Evolutionary conservation across 1,140 invertebrate genomes (phyloP), one percentile per base, ranked within the genome.

Genomic region (Drosophila trapezifrons): DNA sequence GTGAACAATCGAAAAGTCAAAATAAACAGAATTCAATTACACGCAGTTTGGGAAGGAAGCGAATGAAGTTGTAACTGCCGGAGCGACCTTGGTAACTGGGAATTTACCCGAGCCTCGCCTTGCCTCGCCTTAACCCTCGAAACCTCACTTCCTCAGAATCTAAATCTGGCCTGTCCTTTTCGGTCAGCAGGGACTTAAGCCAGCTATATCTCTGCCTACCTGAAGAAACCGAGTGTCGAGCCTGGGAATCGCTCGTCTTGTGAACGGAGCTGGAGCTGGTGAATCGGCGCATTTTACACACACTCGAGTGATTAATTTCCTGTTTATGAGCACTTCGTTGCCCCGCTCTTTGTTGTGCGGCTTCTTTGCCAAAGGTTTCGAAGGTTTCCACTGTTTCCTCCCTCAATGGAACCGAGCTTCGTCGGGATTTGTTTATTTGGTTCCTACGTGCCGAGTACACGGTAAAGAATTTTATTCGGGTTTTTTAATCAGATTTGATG

Each of bases 1-100:
- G 83, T 66, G 83, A 87, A 79, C 78, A 79, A 83, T 86, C 83
- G 71, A 86, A 87, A 86, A 86, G 83, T 86, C 83, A 86, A 86
- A 86, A 83, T 86, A 87, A 87, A 86, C 60, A 49, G 79, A 83
- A 86, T 86, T 79, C 60, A 78, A 86, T 86, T 86, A 72, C 81
- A 70, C 63, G 54, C 51, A 22, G 49, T 35, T 35, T 15, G 49
- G 49, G 49, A 35, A 52, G 49, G 49, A 52, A 35, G 49, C 60
- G 60, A 79, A 86, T 86, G 78, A 87, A 86, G 83, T 87, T 86
- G 82, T 86, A 82, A 86, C 78, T 55, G 49, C 47, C 58, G 22
- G 18, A 18, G 49, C 52, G 83, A 83, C 83, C 83, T 86, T 86
- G 83, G 81, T 60, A 57, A 70, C 46, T 57, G 67, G 67, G 67